Conservation (phyloP, 2,113 vertebrate species). For the Gymnocephalus cernua region DNA sequence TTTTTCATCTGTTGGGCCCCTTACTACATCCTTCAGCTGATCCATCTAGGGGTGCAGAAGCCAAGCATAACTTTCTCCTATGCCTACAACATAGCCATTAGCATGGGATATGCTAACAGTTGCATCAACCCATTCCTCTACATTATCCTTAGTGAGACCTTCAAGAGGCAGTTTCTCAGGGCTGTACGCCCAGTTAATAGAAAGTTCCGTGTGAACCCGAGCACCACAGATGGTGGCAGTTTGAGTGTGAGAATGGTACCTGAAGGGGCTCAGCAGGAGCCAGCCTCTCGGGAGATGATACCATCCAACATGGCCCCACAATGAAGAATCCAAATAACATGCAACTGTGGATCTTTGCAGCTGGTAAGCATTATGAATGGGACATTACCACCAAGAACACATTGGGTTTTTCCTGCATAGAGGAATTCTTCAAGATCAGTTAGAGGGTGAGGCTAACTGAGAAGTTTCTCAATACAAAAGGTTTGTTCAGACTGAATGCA, state of each 20-base stretch:
- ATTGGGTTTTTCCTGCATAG: too few species aligned
- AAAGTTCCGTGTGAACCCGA: slow-evolving; percentile 72
- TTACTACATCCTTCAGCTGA: slow-evolving; percentile 84
- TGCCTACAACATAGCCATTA: slow-evolving; percentile 83
- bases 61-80: slow-evolving; percentile 79
- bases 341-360: background rate
- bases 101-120: slow-evolving; percentile 86
- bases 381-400: background rate
- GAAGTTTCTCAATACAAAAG: background rate
- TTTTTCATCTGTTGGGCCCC: slow-evolving; percentile 92
- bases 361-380: background rate
- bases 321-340: slow-evolving; percentile 38
- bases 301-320: slow-evolving; percentile 74
- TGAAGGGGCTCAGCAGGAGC: slow-evolving; percentile 81
- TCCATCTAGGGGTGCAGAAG: slow-evolving; percentile 79
- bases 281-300: slow-evolving; percentile 71
- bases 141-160: slow-evolving; percentile 81
- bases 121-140: slow-evolving; percentile 86
- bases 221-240: slow-evolving; percentile 69
- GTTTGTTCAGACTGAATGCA: background rate
- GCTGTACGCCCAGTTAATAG: slow-evolving; percentile 64
- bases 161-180: slow-evolving; percentile 77
- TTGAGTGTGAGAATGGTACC: slow-evolving; percentile 82
- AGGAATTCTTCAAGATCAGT: background rate
- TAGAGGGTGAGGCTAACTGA: background rate